These are phyloP conservation scores for Pheosia tremula DNA, from an alignment of 2,888 invertebrate species.

Conservation along the genomic window DNA sequence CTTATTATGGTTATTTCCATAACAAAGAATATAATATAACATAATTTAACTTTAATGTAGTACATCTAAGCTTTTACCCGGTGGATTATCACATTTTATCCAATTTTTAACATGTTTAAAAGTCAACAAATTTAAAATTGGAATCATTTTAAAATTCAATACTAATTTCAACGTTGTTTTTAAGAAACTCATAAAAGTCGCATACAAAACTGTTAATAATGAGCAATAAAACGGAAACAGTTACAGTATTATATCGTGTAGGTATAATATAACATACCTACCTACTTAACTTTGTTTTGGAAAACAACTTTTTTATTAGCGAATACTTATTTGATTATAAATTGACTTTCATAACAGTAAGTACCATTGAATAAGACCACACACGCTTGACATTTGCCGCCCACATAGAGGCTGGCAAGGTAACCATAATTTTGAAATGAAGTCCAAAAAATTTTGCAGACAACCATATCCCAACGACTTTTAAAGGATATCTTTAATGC, in stretches of 20 bases:
- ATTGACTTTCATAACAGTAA: neutral
- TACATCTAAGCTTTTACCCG: too few species aligned
- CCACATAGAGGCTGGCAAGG: neutral
- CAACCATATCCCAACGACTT: neutral
- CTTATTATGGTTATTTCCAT: too few species aligned
- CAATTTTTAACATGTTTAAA: too few species aligned
- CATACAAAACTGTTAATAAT: slow-evolving; percentile 1
- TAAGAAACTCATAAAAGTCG: slow-evolving; percentile 1
- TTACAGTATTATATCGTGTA: neutral
- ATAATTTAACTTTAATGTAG: too few species aligned
- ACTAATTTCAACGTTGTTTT: neutral
- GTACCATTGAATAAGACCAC: slow-evolving; percentile 1
- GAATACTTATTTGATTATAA: neutral
- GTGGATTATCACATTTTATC: too few species aligned
- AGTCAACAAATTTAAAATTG: neutral
- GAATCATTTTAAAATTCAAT: neutral
- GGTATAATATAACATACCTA: neutral
- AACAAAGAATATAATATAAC: too few species aligned
- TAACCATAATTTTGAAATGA: neutral
- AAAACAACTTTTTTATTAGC: neutral
- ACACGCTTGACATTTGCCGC: neutral
- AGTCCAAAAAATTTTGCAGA: neutral
- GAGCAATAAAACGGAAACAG: slow-evolving; percentile 2
- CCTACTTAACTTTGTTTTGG: slow-evolving; percentile 1
- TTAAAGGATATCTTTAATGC: slow-evolving; percentile 34